Evolutionary conservation across 2,797 vertebrate species (phyloP), one percentile per base, ranked within the genome.

Genomic region (Sebastolobus altivelis): DNA sequence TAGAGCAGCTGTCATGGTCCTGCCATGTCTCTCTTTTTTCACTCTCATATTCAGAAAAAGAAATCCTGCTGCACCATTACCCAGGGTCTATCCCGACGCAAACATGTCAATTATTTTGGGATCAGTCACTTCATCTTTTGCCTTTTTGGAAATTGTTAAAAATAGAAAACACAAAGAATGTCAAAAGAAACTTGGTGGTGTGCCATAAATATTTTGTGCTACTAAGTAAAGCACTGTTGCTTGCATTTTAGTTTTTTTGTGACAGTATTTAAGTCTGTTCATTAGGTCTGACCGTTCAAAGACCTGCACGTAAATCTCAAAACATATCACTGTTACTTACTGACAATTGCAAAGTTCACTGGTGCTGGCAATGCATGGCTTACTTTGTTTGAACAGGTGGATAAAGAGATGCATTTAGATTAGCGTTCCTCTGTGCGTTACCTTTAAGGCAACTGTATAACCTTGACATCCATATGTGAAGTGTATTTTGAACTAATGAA

Each of bases 1-100:
- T 90, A 85, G 68, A 87, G 77, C 87, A 82, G 80, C 75, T 66
- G 70, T 80, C 79, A 79, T 67, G 49, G 73, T 92, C 87, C 90
- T 91, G 79, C 83, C 89, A 82, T 94, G 94, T 96, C 91, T 95
- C 94, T 95, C 88, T 94, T 95, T 95, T 90, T 92, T 94, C 93
- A 93, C 89, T 63, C 27, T 80, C 80, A 75, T 80, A 69, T 77
- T 80, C 80, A 82, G 81, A 81, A 79, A 88, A 77, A 59, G 10
- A 84, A 88, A 77, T 56, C 75, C 77, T 79, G 72, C 88, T 80
- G 82, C 89, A 90, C 86, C 83, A 73, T 80, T 52, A 76, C 72
- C 37, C 25, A 71, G 56, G 60, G 67, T 81, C 58, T 81, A 74
- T 84, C 72, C 62, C 62, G 2, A 75, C 84, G 76, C 82, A 86